Evolutionary conservation across 1,140 invertebrate genomes (phyloP).

Genomic region (Meloidogyne exigua): DNA sequence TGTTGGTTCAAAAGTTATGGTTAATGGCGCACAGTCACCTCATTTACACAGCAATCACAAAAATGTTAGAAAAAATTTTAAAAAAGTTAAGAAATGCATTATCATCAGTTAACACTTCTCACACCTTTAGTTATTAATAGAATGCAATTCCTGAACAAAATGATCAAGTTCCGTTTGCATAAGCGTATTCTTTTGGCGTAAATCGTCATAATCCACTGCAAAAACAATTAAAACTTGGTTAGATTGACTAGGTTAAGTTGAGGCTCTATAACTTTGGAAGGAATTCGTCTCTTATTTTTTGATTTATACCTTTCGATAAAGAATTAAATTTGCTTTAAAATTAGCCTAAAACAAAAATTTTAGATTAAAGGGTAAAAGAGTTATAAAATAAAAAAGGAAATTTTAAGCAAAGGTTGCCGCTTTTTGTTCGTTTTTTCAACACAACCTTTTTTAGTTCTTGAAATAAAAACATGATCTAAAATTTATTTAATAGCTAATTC

Average conservation of each 20-base stretch:
- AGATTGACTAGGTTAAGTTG: background rate
- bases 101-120: background rate
- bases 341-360: constrained; percentile 12
- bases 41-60: background rate
- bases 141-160: constrained; percentile 55
- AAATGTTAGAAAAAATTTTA: background rate
- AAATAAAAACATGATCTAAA: no score
- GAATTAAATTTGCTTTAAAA: constrained; percentile 20
- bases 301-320: background rate
- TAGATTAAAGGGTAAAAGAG: background rate
- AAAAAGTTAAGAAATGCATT: background rate
- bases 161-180: constrained; percentile 62
- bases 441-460: no score
- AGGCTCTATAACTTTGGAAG: no score
- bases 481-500: no score
- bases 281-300: no score
- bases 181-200: constrained; percentile 43
- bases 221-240: constrained; percentile 37
- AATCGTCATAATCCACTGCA: constrained; percentile 58
- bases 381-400: no score
- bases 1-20: no score
- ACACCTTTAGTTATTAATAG: constrained; percentile 44
- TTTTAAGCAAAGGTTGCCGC: no score
- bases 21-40: background rate
- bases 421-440: no score